Evolutionary conservation across 2,797 vertebrate genomes (phyloP), one percentile per base, ranked within the genome.

Genomic region (Rhinoraja longicauda): DNA sequence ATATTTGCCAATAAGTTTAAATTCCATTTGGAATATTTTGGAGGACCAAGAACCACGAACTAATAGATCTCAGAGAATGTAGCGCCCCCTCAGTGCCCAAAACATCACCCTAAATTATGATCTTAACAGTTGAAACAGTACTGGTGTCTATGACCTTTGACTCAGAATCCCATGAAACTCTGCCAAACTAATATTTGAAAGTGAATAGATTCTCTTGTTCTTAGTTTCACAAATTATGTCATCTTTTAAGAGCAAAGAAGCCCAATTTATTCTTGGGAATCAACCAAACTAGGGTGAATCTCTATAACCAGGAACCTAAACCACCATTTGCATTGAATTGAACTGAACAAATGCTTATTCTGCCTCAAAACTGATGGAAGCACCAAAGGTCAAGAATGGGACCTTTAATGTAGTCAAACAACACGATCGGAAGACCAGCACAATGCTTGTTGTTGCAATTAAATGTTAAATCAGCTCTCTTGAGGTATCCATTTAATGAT

Each of bases 401-500:
- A 64, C 29, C 82, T 86, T 62, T 86, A 64, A 64, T 88, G n/a
- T 19, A 88, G 62, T 88, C 84, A 64, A 88, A 64, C 84, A 88
- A 32, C n/a, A n/a, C 21, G 17, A 15, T 7, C 29, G 64, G 6
- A 32, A 19, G 4, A 64, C 90, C 2, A 94, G 93, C 90, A 93
- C 57, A 94, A 93, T 86, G 73, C 93, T 93, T 13, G 1, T 88
- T 19, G 59, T 0, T 88, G 84, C n/a, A 88, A 84, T 59, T 84
- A 84, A 84, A n/a, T n/a, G 84, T 64, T 88, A 64, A 64, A 88
- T 88, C 84, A 64, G 57, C n/a, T 88, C 84, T 92, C 70, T 59
- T 94, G 64, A 93, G 93, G 88, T 94, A 94, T 32, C 78, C 93
- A 82, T 79, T 94, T 72, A 29, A 64, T 93, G 93, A 86, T 93